Evolutionary conservation across 2,888 invertebrate genomes (phyloP), one percentile per base, ranked within the genome.

Genomic region (Amblyteles armatorius): DNA sequence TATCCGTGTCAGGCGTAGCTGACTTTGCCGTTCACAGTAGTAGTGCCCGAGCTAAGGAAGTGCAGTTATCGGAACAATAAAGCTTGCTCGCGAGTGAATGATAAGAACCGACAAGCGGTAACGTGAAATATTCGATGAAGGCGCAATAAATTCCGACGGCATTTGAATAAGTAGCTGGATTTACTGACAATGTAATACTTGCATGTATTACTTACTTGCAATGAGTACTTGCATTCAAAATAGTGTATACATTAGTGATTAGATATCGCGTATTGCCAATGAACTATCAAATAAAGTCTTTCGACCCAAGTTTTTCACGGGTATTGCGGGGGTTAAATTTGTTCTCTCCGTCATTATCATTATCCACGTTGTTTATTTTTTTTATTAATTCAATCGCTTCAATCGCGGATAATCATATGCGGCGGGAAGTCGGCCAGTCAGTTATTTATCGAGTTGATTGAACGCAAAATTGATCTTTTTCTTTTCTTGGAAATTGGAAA

Each of bases 1-100:
- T 82, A 85, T 82, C 60, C 72, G 71, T 79, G 65, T 71, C 79
- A 76, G 79, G 74, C 78, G 68, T 68, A 55, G 57, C 72, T 33
- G 55, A 63, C 40, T 55, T 65, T 36, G 65, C 52, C 78, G 79
- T 79, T 82, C 67, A 79, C 72, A 69, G 74, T 65, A 65, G 80
- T 82, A 76, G 67, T 44, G 72, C 71, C 76, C 67, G 29, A 71
- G 71, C 77, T 33, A 55, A 36, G 76, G 52, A 29, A 44, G 57
- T 55, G 57, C 50, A 73, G 78, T 84, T 74, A 69, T 77, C 81
- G 69, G 22, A 50, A 73, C 40, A 36, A n/a, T 67, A 77, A 73
- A 60, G 33, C 48, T 7, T 82, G 13, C 13, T 4, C 60, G 33
- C 55, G 36, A 68, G 55, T 36, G 22, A 67, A 22, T 36, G 36